These are phyloP conservation scores for Hippoglossus stenolepis DNA, from an alignment of 2,113 vertebrate genomes.

Conservation along the genomic window DNA sequence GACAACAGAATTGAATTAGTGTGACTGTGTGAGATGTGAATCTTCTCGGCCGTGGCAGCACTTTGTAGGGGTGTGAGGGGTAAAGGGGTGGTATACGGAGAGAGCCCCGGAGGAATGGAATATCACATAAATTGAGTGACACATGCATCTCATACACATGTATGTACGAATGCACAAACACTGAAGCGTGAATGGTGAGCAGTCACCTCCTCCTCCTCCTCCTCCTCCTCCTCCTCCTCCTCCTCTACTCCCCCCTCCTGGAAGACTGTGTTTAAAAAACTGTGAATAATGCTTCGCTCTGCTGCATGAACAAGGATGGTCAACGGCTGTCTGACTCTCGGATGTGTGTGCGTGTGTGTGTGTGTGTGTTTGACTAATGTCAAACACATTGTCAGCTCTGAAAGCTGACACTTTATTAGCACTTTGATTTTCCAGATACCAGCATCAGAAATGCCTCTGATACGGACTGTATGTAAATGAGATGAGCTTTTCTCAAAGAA, in stretches of 20 bases:
- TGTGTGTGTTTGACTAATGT: not conserved
- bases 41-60: conserved; percentile 6
- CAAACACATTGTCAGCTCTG: no score
- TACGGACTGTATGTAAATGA: no score
- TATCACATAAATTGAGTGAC: conserved; percentile 22
- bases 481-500: no score
- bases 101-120: not conserved
- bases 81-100: not conserved
- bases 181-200: conserved; percentile 31
- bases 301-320: conserved; percentile 31
- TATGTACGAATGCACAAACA: conserved; percentile 19
- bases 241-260: conserved; percentile 9
- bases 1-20: conserved; percentile 59
- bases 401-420: no score
- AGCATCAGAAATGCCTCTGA: no score
- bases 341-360: not conserved
- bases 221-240: no score
- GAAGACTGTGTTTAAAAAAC: conserved; percentile 34
- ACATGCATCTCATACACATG: not conserved
- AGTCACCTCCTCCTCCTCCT: not conserved
- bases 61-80: not conserved
- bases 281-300: conserved; percentile 46
- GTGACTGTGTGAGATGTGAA: conserved; percentile 38
- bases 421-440: no score
- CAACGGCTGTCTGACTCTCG: conserved; percentile 35